phyloP scores from a whole-genome alignment of 2,113 vertebrate genomes.

The Thamnaconus septentrionalis region DNA sequence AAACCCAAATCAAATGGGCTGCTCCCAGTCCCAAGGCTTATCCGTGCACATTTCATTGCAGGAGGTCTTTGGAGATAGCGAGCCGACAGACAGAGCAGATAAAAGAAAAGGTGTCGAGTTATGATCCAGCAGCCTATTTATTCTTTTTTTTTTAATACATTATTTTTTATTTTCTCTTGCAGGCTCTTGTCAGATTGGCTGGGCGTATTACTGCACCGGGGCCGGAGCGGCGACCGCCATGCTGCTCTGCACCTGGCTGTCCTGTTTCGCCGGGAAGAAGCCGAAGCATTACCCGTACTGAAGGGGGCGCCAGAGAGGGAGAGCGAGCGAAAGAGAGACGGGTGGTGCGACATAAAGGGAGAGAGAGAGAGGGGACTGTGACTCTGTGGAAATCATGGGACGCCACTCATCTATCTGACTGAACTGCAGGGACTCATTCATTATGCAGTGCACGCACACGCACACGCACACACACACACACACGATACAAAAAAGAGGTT shows the following conservation, averaged over 20 bases:
- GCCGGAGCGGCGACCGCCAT: slow-evolving; percentile 84
- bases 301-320: slow-evolving; percentile 49
- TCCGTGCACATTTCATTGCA: slow-evolving; percentile 11
- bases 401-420: slow-evolving; percentile 55
- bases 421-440: slow-evolving; percentile 71
- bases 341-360: slow-evolving; percentile 54
- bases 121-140: neutral
- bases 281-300: slow-evolving; percentile 98
- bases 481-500: slow-evolving; percentile 46
- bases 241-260: slow-evolving; percentile 93
- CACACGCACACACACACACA: neutral
- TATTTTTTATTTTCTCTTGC: slow-evolving; percentile 23
- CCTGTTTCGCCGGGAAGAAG: slow-evolving; percentile 95
- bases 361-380: slow-evolving; percentile 38
- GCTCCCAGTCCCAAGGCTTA: slow-evolving; percentile 8
- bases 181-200: slow-evolving; percentile 95
- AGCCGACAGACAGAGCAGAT: slow-evolving; percentile 9
- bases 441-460: slow-evolving; percentile 44
- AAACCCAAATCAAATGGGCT: neutral
- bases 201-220: slow-evolving; percentile 95
- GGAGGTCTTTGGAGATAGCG: slow-evolving; percentile 7
- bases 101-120: slow-evolving; percentile 7
- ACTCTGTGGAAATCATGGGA: slow-evolving; percentile 55
- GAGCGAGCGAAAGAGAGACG: slow-evolving; percentile 51
- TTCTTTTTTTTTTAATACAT: too few relatives aligned